A percentile compares a stretch with the other conserved stretches of the same genome.
Conservation (phyloP, 2,113 vertebrate species). For the Otocyon megalotis region DNA sequence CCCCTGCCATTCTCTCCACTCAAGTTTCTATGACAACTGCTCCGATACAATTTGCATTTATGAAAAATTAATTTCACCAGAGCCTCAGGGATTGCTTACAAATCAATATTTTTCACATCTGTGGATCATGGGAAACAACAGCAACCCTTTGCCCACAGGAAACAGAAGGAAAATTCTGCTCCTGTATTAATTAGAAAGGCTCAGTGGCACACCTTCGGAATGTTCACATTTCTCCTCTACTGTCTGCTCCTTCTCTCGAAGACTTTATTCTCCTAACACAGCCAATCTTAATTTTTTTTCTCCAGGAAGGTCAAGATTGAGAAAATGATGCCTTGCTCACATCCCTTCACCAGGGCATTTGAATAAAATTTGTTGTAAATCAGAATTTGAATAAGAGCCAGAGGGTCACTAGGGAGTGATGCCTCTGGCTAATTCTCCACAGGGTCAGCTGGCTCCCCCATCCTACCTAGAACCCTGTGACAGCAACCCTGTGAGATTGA, state of each 20-base stretch:
- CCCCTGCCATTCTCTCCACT: slow-evolving; percentile 51
- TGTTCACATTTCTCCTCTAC: neutral
- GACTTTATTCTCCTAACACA: slow-evolving; percentile 3
- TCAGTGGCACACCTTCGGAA: neutral
- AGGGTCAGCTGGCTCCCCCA: neutral
- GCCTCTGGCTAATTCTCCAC: neutral
- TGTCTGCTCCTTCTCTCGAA: neutral
- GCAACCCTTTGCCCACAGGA: neutral
- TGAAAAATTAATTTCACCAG: slow-evolving; percentile 67
- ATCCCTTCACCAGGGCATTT: neutral
- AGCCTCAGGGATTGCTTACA: slow-evolving; percentile 30
- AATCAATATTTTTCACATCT: slow-evolving; percentile 51
- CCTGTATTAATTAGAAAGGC: neutral
- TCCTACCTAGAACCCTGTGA: neutral
- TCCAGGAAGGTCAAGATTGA: neutral
- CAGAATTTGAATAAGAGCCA: neutral
- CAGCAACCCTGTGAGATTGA: neutral
- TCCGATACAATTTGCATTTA: slow-evolving; percentile 62
- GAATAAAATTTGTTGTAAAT: neutral
- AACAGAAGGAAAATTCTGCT: neutral
- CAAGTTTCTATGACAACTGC: slow-evolving; percentile 53
- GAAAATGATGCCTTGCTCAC: neutral
- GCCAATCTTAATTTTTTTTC: slow-evolving; percentile 46
- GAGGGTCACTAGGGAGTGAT: accelerated
- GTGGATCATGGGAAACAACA: neutral